Conservation (phyloP, 2,113 vertebrate genomes). For the Dermatemys mawii region DNA sequence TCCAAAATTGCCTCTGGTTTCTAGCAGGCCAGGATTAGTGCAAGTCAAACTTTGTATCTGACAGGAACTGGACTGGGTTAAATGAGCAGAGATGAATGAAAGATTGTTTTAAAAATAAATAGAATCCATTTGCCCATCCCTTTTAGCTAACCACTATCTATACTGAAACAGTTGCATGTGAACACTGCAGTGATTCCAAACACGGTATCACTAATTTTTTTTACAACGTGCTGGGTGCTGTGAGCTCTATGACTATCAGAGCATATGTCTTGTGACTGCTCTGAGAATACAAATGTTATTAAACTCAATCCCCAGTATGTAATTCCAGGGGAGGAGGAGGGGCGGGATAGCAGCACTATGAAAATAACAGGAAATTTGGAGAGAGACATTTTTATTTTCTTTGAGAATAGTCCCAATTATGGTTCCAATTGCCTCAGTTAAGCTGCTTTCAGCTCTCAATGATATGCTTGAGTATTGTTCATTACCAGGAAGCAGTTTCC, state of each 20-base stretch:
- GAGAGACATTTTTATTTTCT: neutral
- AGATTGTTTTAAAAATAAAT: neutral
- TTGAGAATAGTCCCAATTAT: neutral
- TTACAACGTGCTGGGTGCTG: neutral
- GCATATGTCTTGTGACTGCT: neutral
- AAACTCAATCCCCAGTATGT: neutral
- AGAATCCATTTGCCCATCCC: neutral
- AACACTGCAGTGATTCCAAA: neutral
- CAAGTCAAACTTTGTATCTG: neutral
- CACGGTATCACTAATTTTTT: neutral
- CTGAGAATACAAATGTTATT: fast-evolving
- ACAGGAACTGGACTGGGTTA: neutral
- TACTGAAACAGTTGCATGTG: neutral
- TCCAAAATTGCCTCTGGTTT: neutral
- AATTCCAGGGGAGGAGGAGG: fast-evolving
- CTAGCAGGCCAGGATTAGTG: neutral
- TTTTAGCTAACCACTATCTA: neutral
- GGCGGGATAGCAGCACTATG: neutral
- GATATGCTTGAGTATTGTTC: neutral
- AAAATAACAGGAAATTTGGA: neutral
- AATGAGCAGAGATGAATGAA: neutral
- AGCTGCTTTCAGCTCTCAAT: neutral
- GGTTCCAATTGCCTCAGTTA: neutral
- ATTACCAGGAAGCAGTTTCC: neutral
- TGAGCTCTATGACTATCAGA: neutral